Percentiles rank a stretch among this genome's conserved stretches.
Conservation (phyloP, 2,888 invertebrate species). For the Volucella zonaria region DNA sequence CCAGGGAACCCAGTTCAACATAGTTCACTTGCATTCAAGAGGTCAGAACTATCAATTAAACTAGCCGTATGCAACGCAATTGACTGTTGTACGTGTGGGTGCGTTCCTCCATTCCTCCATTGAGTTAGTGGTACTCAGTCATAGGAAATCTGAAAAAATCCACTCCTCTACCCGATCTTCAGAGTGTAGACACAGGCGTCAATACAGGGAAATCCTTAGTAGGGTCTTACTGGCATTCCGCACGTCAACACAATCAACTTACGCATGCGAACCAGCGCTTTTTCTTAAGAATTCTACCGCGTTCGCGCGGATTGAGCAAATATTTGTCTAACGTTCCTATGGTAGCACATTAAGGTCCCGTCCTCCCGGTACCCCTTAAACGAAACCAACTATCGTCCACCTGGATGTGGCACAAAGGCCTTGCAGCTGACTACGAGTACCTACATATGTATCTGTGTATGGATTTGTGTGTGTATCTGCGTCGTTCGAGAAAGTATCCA, state of each 20-base stretch:
- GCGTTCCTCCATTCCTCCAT: conserved; percentile 34
- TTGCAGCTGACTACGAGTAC: conserved; percentile 14
- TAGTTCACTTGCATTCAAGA: conserved; percentile 57
- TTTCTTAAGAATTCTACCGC: conserved; percentile 56
- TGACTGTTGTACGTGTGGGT: conserved; percentile 52
- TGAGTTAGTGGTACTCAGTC: not conserved
- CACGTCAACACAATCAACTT: conserved; percentile 45
- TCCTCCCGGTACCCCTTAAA: not conserved
- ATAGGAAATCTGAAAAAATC: not conserved
- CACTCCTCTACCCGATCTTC: not conserved
- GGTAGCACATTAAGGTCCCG: conserved; percentile 14
- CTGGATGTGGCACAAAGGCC: conserved; percentile 24
- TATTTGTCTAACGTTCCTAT: conserved; percentile 65
- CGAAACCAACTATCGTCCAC: conserved; percentile 2
- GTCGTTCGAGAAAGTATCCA: not conserved
- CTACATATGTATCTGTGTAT: too few relatives aligned
- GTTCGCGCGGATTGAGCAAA: conserved; percentile 36
- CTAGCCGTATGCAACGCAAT: conserved; percentile 12
- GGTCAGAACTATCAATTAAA: conserved; percentile 64
- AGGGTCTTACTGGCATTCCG: conserved; percentile 41
- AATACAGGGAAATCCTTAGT: conserved; percentile 38
- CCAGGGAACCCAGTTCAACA: conserved; percentile 39
- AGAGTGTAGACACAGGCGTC: too few relatives aligned
- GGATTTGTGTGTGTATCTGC: too few relatives aligned
- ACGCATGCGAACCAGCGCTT: conserved; percentile 64